Percentiles rank a stretch among this genome's conserved stretches.
These are phyloP conservation scores for Sarcophaga variegata DNA, from an alignment of 2,888 invertebrate genomes.

Conservation along the genomic window DNA sequence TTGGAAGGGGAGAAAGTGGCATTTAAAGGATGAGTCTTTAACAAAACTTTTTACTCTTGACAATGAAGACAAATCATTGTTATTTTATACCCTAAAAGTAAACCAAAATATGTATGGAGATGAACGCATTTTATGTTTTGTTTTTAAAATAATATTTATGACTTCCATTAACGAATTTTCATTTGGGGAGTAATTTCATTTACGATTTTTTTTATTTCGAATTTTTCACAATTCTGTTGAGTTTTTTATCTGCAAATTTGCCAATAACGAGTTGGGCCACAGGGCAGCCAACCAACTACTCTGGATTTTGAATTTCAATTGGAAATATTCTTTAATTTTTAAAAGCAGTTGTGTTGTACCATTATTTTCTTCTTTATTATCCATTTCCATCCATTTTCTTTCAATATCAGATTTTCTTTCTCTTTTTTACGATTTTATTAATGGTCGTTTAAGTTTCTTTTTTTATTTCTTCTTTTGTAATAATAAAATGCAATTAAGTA, in stretches of 20 bases:
- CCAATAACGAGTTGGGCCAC: constrained; percentile 12
- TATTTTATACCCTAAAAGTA: no score
- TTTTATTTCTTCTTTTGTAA: not conserved
- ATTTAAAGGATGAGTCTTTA: constrained; percentile 22
- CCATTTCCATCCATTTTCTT: constrained; percentile 1
- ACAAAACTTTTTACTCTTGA: not conserved
- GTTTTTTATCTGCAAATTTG: not conserved
- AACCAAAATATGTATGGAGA: no score
- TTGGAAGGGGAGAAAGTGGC: not conserved
- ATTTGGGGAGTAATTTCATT: constrained; percentile 56
- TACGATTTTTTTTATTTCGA: not conserved
- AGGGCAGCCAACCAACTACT: not conserved
- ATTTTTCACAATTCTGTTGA: not conserved
- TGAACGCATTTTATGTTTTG: constrained; percentile 1
- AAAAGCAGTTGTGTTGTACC: constrained; percentile 49
- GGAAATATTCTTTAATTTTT: constrained; percentile 43
- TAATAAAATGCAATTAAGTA: constrained; percentile 47
- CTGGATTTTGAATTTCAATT: no score
- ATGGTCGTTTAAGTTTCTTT: constrained; percentile 48
- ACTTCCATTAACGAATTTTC: constrained; percentile 65
- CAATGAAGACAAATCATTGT: not conserved
- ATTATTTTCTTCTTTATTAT: not conserved
- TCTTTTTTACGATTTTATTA: constrained; percentile 39
- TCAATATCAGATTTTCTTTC: constrained; percentile 6
- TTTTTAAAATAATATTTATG: constrained; percentile 63